Base-by-base conservation (phyloP, 1,140 invertebrate genomes). In the Ectropis grisescens region DNA sequence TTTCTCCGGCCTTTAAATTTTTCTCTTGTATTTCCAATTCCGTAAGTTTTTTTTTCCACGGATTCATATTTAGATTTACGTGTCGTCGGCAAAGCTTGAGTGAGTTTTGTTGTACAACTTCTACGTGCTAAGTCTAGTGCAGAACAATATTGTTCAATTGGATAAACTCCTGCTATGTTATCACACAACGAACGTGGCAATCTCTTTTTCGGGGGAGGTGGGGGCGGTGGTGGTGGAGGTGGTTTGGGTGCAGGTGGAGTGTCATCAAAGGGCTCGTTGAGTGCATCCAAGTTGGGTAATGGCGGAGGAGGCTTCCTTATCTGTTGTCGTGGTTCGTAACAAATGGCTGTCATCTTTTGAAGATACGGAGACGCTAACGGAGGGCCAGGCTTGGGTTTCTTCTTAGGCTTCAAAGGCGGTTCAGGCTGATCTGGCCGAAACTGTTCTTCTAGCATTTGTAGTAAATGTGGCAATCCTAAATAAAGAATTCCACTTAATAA, bases 401-500 rank as follows among this genome's bases (percentile, higher is more conserved):
- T 38, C 30, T 58, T 66, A 11, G 33, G 24, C 16, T 44, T 29
- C n/a, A 23, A 14, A 28, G 38, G 29, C 27, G 50, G 32, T 11
- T 54, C 11, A 7, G 35, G 26, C 13, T 30, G 31, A 27, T 65
- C 57, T 1, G 58, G 47, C 11, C 39, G 41, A 41, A 76, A 80
- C 37, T 44, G 49, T 41, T 60, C 45, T 34, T 44, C 43, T 5
- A 80, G 47, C 12, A 61, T 41, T 10, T 34, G 13, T 38, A 75
- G 26, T 30, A 80, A 54, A 29, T 71, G 51, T 6, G 59, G 37
- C 1, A 66, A 33, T 9, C 71, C 75, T 25, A 80, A 52, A 31
- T 80, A 75, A 13, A 71, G 44, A 31, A 80, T 72, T 11, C 45
- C 58, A 3, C 71, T 72, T n/a, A 76, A 28, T 23, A 80, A 62